Conservation (phyloP, 2,888 invertebrate genomes). For the Microctonus hyperodae region DNA sequence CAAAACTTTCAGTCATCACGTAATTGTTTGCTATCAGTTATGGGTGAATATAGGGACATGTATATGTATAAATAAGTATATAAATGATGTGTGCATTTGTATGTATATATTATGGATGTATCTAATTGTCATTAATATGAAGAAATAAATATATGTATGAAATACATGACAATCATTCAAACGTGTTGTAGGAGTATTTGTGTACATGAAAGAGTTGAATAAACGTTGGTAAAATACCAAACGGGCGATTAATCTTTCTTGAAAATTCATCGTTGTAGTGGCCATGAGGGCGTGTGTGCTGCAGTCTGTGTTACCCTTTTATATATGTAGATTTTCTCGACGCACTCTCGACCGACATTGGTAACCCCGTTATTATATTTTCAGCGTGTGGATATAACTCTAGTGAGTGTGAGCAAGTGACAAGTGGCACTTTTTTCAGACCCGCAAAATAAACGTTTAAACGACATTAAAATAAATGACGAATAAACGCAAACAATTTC, state of each 20-base stretch:
- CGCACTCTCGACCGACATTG: constrained; percentile 46
- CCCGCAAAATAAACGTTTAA: constrained; percentile 49
- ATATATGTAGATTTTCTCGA: constrained; percentile 18
- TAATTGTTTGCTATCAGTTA: not conserved
- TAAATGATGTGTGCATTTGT: too few relatives aligned
- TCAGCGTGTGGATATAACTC: constrained; percentile 37
- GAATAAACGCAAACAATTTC: constrained; percentile 51
- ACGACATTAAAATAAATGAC: constrained; percentile 59
- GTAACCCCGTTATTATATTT: constrained; percentile 61
- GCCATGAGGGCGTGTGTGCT: constrained; percentile 20
- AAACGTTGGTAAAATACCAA: constrained; percentile 18
- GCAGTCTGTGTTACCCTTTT: constrained; percentile 20
- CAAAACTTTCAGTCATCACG: not conserved
- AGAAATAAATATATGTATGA: not conserved
- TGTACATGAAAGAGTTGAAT: constrained; percentile 15
- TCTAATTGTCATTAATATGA: too few relatives aligned
- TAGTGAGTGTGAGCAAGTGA: constrained; percentile 38
- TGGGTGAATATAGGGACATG: not conserved
- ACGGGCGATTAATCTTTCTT: constrained; percentile 31
- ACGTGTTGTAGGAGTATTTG: not conserved
- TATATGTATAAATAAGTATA: too few relatives aligned
- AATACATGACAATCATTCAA: not conserved
- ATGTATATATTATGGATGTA: too few relatives aligned
- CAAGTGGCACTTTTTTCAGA: constrained; percentile 32
- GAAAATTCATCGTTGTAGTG: constrained; percentile 30